A percentile compares a stretch with the other conserved stretches of the same genome.
Conservation (phyloP, 1,140 invertebrate species). For the Cepaea nemoralis region DNA sequence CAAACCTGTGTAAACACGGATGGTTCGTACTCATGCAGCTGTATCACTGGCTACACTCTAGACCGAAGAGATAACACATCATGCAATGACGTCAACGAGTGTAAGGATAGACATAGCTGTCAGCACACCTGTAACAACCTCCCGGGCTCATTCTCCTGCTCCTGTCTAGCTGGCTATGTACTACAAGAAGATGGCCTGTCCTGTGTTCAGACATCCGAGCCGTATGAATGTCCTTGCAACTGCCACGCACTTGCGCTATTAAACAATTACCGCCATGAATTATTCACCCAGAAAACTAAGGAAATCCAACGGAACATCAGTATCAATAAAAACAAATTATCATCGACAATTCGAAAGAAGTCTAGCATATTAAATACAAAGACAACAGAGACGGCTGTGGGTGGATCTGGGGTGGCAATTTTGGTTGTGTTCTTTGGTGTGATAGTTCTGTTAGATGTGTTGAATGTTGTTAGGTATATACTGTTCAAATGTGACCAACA, state of each 20-base stretch:
- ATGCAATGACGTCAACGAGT: constrained; percentile 13
- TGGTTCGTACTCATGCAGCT: not conserved
- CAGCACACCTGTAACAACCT: not conserved
- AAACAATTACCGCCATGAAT: not conserved
- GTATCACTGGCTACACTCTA: not conserved
- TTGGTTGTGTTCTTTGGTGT: not conserved
- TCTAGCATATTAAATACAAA: not conserved
- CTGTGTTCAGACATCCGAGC: not conserved
- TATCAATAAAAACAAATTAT: not conserved
- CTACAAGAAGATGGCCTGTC: not conserved
- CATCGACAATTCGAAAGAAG: not conserved
- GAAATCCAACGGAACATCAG: not conserved
- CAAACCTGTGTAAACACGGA: not conserved
- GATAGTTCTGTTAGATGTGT: not conserved
- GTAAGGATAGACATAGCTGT: not conserved
- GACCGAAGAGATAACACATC: not conserved
- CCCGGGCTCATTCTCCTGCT: not conserved
- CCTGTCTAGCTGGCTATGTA: not conserved
- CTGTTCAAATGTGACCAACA: too few species aligned
- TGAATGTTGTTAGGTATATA: not conserved
- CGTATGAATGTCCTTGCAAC: not conserved
- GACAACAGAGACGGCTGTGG: not conserved
- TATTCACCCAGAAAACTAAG: not conserved
- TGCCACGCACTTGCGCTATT: not conserved
- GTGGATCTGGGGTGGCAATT: not conserved